phyloP scores from a whole-genome alignment of 2,797 vertebrate species.

The Rousettus madagascariensis region DNA sequence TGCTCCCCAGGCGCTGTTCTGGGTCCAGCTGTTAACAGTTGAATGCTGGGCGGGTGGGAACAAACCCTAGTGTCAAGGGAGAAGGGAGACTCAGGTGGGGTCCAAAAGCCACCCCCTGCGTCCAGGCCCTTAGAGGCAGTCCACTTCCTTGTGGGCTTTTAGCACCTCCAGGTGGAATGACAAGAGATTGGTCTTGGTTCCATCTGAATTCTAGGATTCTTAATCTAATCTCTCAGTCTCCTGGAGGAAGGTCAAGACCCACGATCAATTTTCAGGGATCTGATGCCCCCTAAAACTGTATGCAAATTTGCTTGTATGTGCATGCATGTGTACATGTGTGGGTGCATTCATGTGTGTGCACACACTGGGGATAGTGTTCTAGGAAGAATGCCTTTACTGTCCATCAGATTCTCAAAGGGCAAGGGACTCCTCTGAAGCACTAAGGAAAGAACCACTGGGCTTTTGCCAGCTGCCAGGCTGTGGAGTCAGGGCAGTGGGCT shows the following conservation, averaged over 20 bases:
- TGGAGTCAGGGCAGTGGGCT: background rate
- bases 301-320: background rate
- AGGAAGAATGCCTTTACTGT: background rate
- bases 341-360: no score
- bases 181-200: background rate
- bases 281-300: background rate
- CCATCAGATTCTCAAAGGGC: background rate
- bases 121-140: background rate
- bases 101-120: background rate
- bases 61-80: background rate
- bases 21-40: background rate
- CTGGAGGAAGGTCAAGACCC: accelerated
- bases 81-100: background rate
- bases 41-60: background rate
- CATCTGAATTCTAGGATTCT: background rate
- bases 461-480: background rate
- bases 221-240: background rate
- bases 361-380: background rate
- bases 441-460: background rate
- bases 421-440: background rate
- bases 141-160: background rate
- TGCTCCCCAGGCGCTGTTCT: background rate
- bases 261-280: background rate
- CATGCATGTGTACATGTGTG: background rate
- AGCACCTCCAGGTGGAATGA: background rate